These are phyloP conservation scores for Brachionus rotundiformis DNA, from an alignment of 1,140 invertebrate genomes.

Conservation along the genomic window DNA sequence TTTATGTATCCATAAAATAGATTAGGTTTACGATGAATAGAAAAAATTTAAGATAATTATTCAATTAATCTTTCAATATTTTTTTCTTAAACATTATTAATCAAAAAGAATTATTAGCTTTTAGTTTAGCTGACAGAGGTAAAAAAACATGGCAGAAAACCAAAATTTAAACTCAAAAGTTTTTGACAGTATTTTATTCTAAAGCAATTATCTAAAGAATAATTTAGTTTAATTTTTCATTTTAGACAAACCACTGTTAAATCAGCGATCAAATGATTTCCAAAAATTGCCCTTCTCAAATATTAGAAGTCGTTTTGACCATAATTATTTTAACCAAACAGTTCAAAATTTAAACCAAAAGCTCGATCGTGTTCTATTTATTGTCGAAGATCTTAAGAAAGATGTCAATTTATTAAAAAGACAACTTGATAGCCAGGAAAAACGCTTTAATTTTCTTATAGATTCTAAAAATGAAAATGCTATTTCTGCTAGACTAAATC, in stretches of 20 bases:
- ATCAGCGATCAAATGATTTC: background rate
- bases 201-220: too few relatives aligned
- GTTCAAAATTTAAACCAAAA: background rate
- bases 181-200: too few relatives aligned
- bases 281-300: background rate
- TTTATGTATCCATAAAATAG: too few relatives aligned
- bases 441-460: background rate
- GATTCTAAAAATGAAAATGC: background rate
- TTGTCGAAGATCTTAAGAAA: background rate
- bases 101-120: too few relatives aligned
- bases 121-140: too few relatives aligned
- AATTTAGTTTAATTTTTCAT: background rate
- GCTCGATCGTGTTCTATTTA: background rate
- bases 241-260: background rate
- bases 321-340: background rate
- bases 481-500: background rate
- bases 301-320: background rate
- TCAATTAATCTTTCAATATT: too few relatives aligned
- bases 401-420: background rate
- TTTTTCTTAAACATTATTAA: too few relatives aligned
- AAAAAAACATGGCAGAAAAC: too few relatives aligned
- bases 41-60: too few relatives aligned
- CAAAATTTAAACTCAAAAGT: too few relatives aligned
- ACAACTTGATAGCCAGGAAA: background rate
- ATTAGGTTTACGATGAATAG: too few relatives aligned